Conservation (phyloP, 2,113 vertebrate species). For the Centrocercus urophasianus region DNA sequence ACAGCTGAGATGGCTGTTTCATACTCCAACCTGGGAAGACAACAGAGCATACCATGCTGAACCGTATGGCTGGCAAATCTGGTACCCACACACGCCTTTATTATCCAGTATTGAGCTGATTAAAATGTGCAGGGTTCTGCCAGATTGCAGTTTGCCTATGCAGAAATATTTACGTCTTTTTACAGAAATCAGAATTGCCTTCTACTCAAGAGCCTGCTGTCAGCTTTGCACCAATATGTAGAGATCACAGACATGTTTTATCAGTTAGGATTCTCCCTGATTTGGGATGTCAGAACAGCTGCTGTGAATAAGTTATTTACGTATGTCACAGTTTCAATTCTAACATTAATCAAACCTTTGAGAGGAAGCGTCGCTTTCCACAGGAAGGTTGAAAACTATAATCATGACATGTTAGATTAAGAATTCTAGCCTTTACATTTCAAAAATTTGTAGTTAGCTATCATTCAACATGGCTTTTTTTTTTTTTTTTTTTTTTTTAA, state of each 20-base stretch:
- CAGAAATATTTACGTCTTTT: neutral
- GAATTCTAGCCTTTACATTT: neutral
- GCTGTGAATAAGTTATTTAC: neutral
- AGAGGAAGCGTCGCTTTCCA: neutral
- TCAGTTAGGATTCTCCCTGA: accelerated
- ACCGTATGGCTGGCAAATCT: accelerated
- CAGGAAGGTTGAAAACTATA: neutral
- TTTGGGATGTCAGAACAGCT: neutral
- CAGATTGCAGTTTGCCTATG: neutral
- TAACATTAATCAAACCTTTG: neutral
- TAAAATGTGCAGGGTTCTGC: neutral
- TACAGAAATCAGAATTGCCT: neutral
- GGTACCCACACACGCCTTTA: neutral
- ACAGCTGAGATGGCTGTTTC: neutral
- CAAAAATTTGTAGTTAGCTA: neutral
- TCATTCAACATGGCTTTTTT: neutral
- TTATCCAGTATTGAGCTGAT: accelerated
- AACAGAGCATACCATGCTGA: neutral
- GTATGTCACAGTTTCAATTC: neutral
- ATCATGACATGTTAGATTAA: neutral
- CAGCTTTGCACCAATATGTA: neutral
- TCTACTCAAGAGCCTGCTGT: neutral
- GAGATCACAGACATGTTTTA: no score
- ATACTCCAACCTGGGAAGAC: neutral
- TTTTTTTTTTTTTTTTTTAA: neutral